Percentiles rank a stretch among this genome's conserved stretches.
phyloP scores from a whole-genome alignment of 53 echinoderm and acorn worm genomes.

The Holothuria scabra region DNA sequence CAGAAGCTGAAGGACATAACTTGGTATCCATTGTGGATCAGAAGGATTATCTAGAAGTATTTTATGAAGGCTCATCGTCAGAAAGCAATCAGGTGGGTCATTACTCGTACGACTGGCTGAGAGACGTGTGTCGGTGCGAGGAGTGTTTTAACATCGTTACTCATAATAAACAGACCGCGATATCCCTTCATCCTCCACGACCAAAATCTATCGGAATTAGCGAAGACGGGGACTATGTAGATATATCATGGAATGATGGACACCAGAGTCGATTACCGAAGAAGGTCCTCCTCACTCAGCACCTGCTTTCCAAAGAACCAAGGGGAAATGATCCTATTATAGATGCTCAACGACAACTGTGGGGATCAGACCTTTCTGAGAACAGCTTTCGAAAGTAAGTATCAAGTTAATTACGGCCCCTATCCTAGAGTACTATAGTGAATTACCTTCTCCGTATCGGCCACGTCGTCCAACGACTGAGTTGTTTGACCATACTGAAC shows the following conservation, averaged over 20 bases:
- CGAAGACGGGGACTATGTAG: neutral
- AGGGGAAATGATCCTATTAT: conserved; percentile 10
- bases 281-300: neutral
- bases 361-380: conserved; percentile 9
- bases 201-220: neutral
- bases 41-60: conserved; percentile 1
- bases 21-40: neutral
- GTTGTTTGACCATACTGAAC: no score
- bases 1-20: neutral
- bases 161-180: conserved; percentile 7
- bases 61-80: neutral
- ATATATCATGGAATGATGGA: conserved; percentile 18
- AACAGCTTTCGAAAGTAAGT: conserved; percentile 3
- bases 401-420: no score
- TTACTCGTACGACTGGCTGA: conserved; percentile 39
- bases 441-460: no score
- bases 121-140: conserved; percentile 29
- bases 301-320: neutral
- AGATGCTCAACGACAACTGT: neutral
- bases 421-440: no score
- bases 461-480: no score
- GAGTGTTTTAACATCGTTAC: conserved; percentile 27
- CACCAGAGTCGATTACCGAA: conserved; percentile 23
- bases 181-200: neutral
- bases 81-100: neutral